A percentile compares a stretch with the other conserved stretches of the same genome.
Evolutionary conservation across 2,797 vertebrate genomes (phyloP).

Genomic region (Octomys mimax): DNA sequence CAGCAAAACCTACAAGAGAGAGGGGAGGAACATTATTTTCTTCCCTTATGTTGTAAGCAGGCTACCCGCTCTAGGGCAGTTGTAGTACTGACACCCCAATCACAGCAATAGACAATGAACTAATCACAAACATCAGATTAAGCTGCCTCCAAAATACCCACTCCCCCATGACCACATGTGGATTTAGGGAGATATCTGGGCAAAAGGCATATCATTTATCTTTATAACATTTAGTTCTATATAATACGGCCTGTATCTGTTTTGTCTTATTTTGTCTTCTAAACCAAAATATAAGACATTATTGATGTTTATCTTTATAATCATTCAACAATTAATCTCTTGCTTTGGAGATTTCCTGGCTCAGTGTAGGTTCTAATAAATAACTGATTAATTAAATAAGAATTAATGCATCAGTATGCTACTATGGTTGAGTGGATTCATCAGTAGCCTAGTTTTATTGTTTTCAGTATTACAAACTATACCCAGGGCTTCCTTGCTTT

Average conservation of each 20-base stretch:
- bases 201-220: too few species aligned
- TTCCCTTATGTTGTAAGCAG: too few species aligned
- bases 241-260: background rate
- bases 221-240: background rate
- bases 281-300: background rate
- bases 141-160: too few species aligned
- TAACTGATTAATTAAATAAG: background rate
- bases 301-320: background rate
- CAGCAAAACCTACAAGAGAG: too few species aligned
- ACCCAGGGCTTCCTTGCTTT: background rate
- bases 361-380: background rate
- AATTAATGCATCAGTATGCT: background rate
- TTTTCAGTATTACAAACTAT: background rate
- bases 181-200: too few species aligned
- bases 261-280: background rate
- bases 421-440: background rate
- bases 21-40: too few species aligned
- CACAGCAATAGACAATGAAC: too few species aligned
- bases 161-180: too few species aligned
- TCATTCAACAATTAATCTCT: background rate
- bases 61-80: too few species aligned
- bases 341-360: background rate
- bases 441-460: too few species aligned
- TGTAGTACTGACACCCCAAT: too few species aligned
- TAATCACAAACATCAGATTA: too few species aligned